A percentile compares a stretch with the other conserved stretches of the same genome.
phyloP scores from a whole-genome alignment of 2,113 vertebrate genomes.

The Oryctolagus cuniculus region mOryCun1.1 NC_091443.1:43933501-43934000 shows the following conservation, averaged over 20 bases:
- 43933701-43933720: neutral
- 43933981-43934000: too few species aligned
- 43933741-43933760: neutral
- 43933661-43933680: neutral
- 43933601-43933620: neutral
- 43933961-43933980: too few species aligned
- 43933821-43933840: neutral
- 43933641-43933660: slow-evolving; percentile 6
- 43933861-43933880: neutral
- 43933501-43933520: neutral
- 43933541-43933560: neutral
- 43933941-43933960: too few species aligned
- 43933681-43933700: slow-evolving; percentile 2
- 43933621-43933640: neutral
- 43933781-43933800: neutral
- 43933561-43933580: neutral
- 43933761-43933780: slow-evolving; percentile 26
- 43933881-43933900: neutral
- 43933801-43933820: slow-evolving; percentile 21
- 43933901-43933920: neutral
- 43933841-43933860: neutral
- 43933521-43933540: neutral
- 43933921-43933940: too few species aligned
- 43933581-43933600: neutral
- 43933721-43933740: slow-evolving; percentile 17